Base-by-base conservation (phyloP, 92 coral and sea anemone genomes). In the Parazoanthus swiftii region DNA sequence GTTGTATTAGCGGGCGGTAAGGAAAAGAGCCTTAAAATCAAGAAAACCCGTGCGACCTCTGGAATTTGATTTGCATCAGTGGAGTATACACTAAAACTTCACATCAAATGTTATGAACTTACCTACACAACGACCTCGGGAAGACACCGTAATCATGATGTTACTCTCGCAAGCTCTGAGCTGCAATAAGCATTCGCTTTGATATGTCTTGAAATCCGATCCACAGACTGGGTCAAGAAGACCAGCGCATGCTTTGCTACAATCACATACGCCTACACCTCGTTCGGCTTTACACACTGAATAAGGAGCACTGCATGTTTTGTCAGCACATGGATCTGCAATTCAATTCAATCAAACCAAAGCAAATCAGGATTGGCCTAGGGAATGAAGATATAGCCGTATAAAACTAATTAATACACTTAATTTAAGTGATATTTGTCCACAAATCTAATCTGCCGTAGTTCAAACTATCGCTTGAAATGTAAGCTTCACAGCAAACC, bases 41-140 rank as follows among this genome's bases (percentile, higher is more conserved):
- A 2, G 9, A 13, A 14, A 54, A 1, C 20, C 18, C 20, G 33
- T 29, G 33, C 33, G 33, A 29, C 33, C 3, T 54, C 20, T 54
- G 16, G 20, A 15, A 14, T 11, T 54, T 11, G 2, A 0, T 54
- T 54, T 54, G 59, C 18, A 4, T 54, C 42, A 39, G 42, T 48
- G 11, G 51, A 48, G 51, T 11, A 48, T 54, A 54, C 13, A 54
- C 2, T 20, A 13, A 11, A 54, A 54, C 16, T 54, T 11, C 4
- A 54, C 18, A 20, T 54, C 59, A 1, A 13, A 13, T 54, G 1
- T 11, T 8, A 63, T 18, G n/a, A 73, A 33, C 82, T 79, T 42
- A 79, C 82, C 82, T n/a, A 50, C 82, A 16, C 82, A 79, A n/a
- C 82, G 82, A 39, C 82, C 82, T 79, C 82, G 67, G 8, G 82